Base-by-base conservation (phyloP, 2,113 vertebrate species). In the Cavia aperea region DNA sequence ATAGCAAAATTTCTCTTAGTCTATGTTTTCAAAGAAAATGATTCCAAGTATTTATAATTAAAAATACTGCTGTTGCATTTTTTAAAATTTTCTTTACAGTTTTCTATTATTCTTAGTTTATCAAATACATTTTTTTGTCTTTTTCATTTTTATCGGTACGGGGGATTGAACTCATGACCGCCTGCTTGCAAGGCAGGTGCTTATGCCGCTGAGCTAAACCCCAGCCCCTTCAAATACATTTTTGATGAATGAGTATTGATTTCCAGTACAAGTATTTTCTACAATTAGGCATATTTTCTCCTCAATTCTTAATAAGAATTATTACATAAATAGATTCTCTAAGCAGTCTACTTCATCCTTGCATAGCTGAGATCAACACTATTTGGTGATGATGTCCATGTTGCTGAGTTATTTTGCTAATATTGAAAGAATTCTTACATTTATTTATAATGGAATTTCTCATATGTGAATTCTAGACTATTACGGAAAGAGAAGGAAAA, bases 271-370 rank as follows among this genome's bases (percentile, higher is more conserved):
- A 4, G 2, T 0, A 26, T 92, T 94, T 88, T 16, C 29, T 19
- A 62, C 14, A 86, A 33, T 6, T 21, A 26, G 24, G 16, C 84
- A 66, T 18, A 19, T 63, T 86, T 89, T 91, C n/a, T 43, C 36
- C 11, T 68, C 87, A 86, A 73, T 62, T 94, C 88, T 94, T 83
- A 95, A 46, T 73, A 94, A 73, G 5, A 33, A 89, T 89, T 87
- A 81, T 65, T 62, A 65, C n/a, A 21, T 63, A 81, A 79, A 14
- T 81, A 75, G 21, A 72, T n/a, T 91, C 3, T 86, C 16, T 84
- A n/a, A 70, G 63, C n/a, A 29, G 4, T 31, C 33, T 89, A 73
- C 81, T 73, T 19, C 7, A 43, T 39, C 18, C 9, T 78, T 85
- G 1, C 1, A 21, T 68, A 21, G 5, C 14, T 89, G n/a, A 31